Evolutionary conservation across 2,888 invertebrate species (phyloP).

Genomic region (Myopa testacea): DNA sequence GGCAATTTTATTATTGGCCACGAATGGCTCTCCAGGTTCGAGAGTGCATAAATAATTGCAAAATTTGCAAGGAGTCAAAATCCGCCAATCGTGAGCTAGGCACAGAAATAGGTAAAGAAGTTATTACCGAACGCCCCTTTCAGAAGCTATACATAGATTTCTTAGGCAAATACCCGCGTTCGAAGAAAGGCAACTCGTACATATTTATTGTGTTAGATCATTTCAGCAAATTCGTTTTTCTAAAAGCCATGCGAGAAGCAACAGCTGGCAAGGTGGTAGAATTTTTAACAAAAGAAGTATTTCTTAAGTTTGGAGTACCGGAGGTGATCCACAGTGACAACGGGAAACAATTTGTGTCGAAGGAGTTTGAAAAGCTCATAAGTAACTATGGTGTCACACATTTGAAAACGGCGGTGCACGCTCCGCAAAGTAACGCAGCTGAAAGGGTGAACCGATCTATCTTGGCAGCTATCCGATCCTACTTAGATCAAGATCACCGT

Average conservation of each 20-base stretch:
- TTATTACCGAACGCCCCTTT: neutral
- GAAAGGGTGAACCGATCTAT: constrained; percentile 14
- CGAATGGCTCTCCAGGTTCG: constrained; percentile 29
- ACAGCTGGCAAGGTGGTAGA: neutral
- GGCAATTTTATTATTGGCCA: constrained; percentile 30
- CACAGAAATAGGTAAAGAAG: constrained; percentile 5
- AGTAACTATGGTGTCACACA: constrained; percentile 17
- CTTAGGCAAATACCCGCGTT: constrained; percentile 8
- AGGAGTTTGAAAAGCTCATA: neutral
- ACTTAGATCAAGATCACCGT: neutral
- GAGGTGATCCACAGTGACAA: neutral
- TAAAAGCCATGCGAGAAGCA: neutral
- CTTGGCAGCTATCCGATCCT: neutral
- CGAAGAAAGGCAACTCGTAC: constrained; percentile 15
- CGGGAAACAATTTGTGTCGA: constrained; percentile 4
- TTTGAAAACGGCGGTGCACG: neutral
- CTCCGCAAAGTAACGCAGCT: neutral
- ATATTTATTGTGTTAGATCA: constrained; percentile 10
- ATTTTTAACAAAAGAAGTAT: neutral
- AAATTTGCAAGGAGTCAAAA: constrained; percentile 34
- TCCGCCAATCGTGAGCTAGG: constrained; percentile 5
- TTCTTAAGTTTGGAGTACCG: constrained; percentile 12
- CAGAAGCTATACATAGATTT: constrained; percentile 38
- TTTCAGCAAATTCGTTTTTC: constrained; percentile 1
- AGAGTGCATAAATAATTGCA: constrained; percentile 13